These are phyloP conservation scores for Euplagia quadripunctaria DNA, from an alignment of 2,888 invertebrate genomes.

Conservation along the genomic window DNA sequence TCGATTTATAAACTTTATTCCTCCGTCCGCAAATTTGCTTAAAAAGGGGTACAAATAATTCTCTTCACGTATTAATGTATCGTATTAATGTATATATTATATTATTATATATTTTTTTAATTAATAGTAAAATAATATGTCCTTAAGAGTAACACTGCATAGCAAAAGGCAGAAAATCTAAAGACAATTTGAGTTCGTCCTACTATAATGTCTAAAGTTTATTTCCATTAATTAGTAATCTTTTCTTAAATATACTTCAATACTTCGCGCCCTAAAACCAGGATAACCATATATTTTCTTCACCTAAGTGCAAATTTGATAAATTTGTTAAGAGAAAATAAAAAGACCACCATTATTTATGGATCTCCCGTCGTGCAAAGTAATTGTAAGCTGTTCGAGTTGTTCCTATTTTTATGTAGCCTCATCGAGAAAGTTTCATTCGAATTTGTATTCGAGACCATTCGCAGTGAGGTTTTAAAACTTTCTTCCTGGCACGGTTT, in stretches of 20 bases:
- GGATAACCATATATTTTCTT: constrained; percentile 44
- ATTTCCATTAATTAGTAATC: constrained; percentile 4
- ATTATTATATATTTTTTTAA: too few species aligned
- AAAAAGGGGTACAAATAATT: too few species aligned
- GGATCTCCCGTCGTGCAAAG: constrained; percentile 57
- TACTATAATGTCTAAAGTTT: background rate
- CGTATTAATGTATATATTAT: too few species aligned
- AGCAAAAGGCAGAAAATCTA: too few species aligned
- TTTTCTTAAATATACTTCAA: constrained; percentile 36
- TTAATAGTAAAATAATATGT: too few species aligned
- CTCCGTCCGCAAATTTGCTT: too few species aligned
- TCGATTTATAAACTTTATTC: too few species aligned
- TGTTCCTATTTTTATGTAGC: constrained; percentile 62
- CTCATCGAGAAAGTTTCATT: constrained; percentile 65
- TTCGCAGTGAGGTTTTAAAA: constrained; percentile 73
- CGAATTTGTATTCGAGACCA: constrained; percentile 78
- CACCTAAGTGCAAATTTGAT: constrained; percentile 53
- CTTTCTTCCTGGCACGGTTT: constrained; percentile 75
- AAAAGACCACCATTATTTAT: constrained; percentile 55
- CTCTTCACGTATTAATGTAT: too few species aligned
- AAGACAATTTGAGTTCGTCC: background rate
- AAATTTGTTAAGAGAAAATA: constrained; percentile 54
- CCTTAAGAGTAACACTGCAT: too few species aligned
- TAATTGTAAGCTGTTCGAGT: constrained; percentile 58
- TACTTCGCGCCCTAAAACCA: constrained; percentile 40